Base-by-base conservation (phyloP, 2,888 invertebrate genomes). In the Aphidoletes aphidimyza region DNA sequence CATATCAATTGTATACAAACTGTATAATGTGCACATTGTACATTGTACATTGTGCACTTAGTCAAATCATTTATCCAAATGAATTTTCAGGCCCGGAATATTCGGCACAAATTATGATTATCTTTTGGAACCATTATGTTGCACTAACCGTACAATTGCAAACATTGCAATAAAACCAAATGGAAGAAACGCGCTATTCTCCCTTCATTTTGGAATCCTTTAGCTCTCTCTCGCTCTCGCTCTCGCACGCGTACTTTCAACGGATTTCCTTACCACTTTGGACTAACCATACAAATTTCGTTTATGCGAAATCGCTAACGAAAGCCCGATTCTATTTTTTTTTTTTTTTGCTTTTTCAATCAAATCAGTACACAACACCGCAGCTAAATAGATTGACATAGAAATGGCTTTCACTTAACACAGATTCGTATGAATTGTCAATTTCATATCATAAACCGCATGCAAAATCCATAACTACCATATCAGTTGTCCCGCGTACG, bases 131-230 rank as follows among this genome's bases (percentile, higher is more conserved):
- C 69, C 69, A 69, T 69, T 69, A 69, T 69, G 69, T 11, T 69
- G 69, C 69, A 69, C 69, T 54, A 69, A 69, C 69, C 69, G 69
- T 69, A 30, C 69, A 69, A 69, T 69, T 69, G 69, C 69, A 69
- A 30, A 30, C 26, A 69, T 69, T 69, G 69, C 69, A 69, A 69
- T 69, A 69, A 69, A 69, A 69, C 69, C 69, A 34, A 69, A 69
- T 69, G 69, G 69, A 69, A 69, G 11, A 30, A 30, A 69, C 26
- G 22, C 14, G 14, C 11, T 69, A 19, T 69, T 69, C 69, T 30
- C 69, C 69, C 69, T 69, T 69, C 54, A 54, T 5, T 54, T 54
- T 54, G 11, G 5, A n/a, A 14, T 54, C 54, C 54, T 54, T 22
- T 9, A 8, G 54, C n/a, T 54, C 22, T 22, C 54, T 54, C 22